These are phyloP conservation scores for Drosophila picticornis DNA, from an alignment of 2,888 invertebrate species.

Conservation along the genomic window DNA sequence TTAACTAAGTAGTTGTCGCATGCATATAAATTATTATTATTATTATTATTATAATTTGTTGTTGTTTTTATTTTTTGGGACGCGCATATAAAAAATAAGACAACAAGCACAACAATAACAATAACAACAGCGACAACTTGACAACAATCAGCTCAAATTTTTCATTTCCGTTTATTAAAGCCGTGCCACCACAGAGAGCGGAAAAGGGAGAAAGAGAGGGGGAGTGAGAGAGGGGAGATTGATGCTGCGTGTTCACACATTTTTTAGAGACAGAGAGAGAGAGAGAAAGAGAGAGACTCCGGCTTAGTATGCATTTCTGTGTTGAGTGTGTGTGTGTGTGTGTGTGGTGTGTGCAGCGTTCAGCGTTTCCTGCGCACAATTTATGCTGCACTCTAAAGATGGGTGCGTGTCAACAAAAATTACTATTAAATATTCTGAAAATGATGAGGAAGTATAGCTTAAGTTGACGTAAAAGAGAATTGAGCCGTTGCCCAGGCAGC, in stretches of 20 bases:
- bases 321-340: constrained; percentile 22
- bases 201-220: constrained; percentile 12
- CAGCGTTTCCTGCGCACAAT: constrained; percentile 69
- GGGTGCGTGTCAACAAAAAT: constrained; percentile 2
- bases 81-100: constrained; percentile 36
- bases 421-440: not conserved
- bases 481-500: not conserved
- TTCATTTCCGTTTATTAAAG: constrained; percentile 80
- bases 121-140: constrained; percentile 69
- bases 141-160: constrained; percentile 81
- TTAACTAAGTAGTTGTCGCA: constrained; percentile 39
- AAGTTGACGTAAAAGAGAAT: not conserved
- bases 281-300: constrained; percentile 4
- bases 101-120: constrained; percentile 19
- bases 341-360: constrained; percentile 38
- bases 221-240: constrained; percentile 7
- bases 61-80: constrained; percentile 24
- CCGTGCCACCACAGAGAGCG: constrained; percentile 24
- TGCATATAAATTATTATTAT: constrained; percentile 18
- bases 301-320: constrained; percentile 14
- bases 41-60: constrained; percentile 24
- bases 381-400: constrained; percentile 63
- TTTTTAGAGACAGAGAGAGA: constrained; percentile 7
- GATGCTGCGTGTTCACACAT: constrained; percentile 37
- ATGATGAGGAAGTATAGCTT: not conserved